Evolutionary conservation across 2,888 invertebrate genomes (phyloP).

Genomic region (Tetropium fuscum): DNA sequence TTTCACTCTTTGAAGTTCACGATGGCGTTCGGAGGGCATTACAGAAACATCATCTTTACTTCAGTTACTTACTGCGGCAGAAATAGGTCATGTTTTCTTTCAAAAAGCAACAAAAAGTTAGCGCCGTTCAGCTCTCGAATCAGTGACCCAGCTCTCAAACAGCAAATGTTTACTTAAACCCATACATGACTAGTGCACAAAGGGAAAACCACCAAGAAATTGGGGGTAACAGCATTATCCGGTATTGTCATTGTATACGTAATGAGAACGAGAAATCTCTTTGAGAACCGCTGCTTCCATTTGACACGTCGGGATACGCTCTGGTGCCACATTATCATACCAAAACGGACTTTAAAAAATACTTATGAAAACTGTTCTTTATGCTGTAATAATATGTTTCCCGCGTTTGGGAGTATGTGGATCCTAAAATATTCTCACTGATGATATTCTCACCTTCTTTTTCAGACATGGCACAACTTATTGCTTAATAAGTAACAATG

Average conservation of each 20-base stretch:
- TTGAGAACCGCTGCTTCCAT: conserved; percentile 36
- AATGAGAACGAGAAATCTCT: conserved; percentile 44
- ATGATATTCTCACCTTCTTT: too few species aligned
- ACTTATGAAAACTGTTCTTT: too few species aligned
- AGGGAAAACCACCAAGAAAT: conserved; percentile 22
- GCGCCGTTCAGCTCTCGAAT: conserved; percentile 10
- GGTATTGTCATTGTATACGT: conserved; percentile 45
- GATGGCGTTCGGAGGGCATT: too few species aligned
- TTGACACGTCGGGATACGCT: conserved; percentile 36
- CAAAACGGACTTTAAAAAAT: too few species aligned
- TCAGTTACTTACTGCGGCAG: too few species aligned
- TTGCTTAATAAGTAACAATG: too few species aligned
- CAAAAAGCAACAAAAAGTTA: conserved; percentile 6
- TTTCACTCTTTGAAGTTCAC: not conserved
- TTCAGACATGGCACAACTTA: too few species aligned
- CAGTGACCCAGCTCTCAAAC: conserved; percentile 10
- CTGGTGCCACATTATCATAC: conserved; percentile 1
- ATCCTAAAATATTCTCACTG: too few species aligned
- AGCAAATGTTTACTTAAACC: conserved; percentile 19
- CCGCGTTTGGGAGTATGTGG: too few species aligned
- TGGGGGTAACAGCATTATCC: conserved; percentile 28
- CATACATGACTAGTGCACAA: conserved; percentile 17
- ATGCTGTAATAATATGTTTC: too few species aligned
- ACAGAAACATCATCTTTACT: too few species aligned
- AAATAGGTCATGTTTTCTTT: conserved; percentile 1